Evolutionary conservation across 2,113 vertebrate species (phyloP), one percentile per base, ranked within the genome.

Genomic region (Nycticryphes semicollaris): DNA sequence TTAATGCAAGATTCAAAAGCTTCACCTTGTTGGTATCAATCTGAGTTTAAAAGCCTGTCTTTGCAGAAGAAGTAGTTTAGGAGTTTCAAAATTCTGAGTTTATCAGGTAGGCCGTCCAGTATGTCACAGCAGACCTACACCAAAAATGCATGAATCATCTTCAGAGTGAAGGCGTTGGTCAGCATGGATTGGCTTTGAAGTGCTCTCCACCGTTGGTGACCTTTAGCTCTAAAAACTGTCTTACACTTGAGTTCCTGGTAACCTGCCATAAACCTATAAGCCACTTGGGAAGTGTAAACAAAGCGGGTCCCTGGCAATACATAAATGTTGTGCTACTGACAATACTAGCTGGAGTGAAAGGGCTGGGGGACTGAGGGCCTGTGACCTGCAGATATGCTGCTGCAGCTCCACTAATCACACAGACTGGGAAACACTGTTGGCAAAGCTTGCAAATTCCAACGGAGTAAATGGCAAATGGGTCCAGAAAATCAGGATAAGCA

Each of bases 291-390:
- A 82, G 22, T 5, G 33, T 43, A 82, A 91, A 82, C 37, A 54
- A 47, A 70, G 51, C 0, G 0, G 5, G 9, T n/a, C 22, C 37
- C 39, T 23, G 37, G 14, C 8, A 57, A 54, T 82, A 89, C 24
- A 12, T 70, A 75, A 82, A 67, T 63, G 39, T 27, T 1, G 0
- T 43, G 35, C 24, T 74, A 59, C 48, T 79, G 39, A 39, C n/a
- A 51, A 31, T 43, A 21, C 19, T 31, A n/a, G 30, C 25, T 76
- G 30, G 33, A 70, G 39, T 24, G 50, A 30, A 63, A 47, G 21
- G 8, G 15, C 62, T 79, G 31, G 7, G 15, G 17, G 28, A 84
- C 33, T 18, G 47, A 62, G 19, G 25, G 12, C 28, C 2, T 67
- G 31, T 51, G 70, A 35, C 28, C 5, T 23, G 12, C 67, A 63